Percentiles rank a stretch among this genome's conserved stretches.
phyloP scores from a whole-genome alignment of 2,797 vertebrate genomes.

The Melanotaenia boesemani region DNA sequence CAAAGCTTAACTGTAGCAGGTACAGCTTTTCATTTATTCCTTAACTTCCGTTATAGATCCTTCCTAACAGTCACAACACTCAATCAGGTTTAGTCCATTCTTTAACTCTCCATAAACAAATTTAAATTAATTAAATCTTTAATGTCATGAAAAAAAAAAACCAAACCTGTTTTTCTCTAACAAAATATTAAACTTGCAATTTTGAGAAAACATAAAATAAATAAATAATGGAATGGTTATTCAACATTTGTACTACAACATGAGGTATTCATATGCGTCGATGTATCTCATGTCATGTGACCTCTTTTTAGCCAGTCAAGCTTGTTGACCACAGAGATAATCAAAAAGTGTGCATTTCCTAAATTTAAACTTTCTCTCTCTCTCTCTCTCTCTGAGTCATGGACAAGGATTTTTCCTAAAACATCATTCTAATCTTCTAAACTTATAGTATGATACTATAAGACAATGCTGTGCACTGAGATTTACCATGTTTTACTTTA shows the following conservation, averaged over 20 bases:
- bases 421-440: no score
- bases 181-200: neutral
- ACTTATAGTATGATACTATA: neutral
- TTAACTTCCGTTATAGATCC: constrained; percentile 2
- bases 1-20: neutral
- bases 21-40: neutral
- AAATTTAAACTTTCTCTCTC: neutral
- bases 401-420: neutral
- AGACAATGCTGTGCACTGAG: neutral
- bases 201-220: neutral
- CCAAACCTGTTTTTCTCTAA: neutral
- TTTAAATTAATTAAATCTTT: no score
- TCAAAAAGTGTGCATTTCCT: neutral
- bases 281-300: neutral
- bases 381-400: neutral
- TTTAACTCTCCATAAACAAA: no score
- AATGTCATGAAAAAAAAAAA: neutral
- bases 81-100: neutral
- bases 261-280: no score
- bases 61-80: neutral
- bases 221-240: no score
- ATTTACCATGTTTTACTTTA: constrained; percentile 8
- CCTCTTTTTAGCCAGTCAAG: neutral
- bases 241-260: no score
- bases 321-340: neutral